These are phyloP conservation scores for Atopsyche davidsoni DNA, from an alignment of 1,140 invertebrate species.

Conservation along the genomic window DNA sequence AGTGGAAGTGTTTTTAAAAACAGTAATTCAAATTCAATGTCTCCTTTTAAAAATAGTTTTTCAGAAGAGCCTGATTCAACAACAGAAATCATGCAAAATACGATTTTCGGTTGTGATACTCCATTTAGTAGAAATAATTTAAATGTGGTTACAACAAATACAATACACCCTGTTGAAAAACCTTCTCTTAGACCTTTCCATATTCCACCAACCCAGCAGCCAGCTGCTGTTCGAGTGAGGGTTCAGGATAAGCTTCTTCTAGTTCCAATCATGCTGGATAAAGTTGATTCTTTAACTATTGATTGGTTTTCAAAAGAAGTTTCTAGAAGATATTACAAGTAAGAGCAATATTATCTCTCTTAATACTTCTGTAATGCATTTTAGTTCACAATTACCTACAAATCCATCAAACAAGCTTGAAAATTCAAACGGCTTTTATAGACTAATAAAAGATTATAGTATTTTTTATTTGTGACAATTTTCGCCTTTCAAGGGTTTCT, in stretches of 20 bases:
- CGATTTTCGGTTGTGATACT: slow-evolving; percentile 31
- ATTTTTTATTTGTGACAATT: no score
- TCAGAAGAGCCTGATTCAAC: slow-evolving; percentile 36
- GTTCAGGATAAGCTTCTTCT: slow-evolving; percentile 57
- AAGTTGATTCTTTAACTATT: slow-evolving; percentile 54
- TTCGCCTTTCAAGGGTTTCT: no score
- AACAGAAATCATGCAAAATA: slow-evolving; percentile 16
- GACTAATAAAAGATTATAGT: no score
- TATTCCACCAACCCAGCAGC: slow-evolving; percentile 34
- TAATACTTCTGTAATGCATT: no score
- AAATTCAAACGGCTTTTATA: no score
- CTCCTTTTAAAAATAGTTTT: slow-evolving; percentile 25
- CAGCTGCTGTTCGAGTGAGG: slow-evolving; percentile 54
- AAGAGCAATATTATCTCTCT: no score
- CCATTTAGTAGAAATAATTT: no score
- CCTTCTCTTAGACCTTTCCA: slow-evolving; percentile 30
- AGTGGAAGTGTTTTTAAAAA: slow-evolving; percentile 33
- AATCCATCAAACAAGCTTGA: no score
- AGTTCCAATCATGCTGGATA: slow-evolving; percentile 55
- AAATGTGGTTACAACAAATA: no score
- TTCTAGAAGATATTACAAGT: slow-evolving; percentile 63
- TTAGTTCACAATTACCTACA: no score
- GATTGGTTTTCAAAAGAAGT: slow-evolving; percentile 65
- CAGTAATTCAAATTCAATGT: slow-evolving; percentile 14
- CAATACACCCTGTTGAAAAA: no score